Percentiles rank a stretch among this genome's conserved stretches.
These are phyloP conservation scores for Chiroxiphia lanceolata DNA, from an alignment of 2,797 vertebrate genomes.

Conservation along the genomic window DNA sequence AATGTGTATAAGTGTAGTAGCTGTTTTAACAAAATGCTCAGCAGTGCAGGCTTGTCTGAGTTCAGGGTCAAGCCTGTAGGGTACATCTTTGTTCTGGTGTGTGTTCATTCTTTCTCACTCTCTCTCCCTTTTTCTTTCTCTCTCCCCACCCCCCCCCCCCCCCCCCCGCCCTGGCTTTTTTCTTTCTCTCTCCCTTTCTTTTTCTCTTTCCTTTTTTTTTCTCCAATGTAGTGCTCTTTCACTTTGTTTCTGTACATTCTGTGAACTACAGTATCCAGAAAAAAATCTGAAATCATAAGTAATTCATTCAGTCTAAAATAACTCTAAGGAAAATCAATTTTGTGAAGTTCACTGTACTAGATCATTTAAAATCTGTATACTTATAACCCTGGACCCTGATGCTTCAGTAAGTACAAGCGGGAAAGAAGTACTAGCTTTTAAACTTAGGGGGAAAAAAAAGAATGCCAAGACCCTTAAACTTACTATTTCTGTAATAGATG, in stretches of 20 bases:
- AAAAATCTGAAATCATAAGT: not conserved
- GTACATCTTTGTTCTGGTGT: not conserved
- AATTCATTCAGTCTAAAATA: not conserved
- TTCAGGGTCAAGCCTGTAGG: not conserved
- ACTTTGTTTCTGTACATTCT: not conserved
- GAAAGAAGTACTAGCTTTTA: not conserved
- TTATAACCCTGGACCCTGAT: not conserved
- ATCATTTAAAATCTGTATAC: not conserved
- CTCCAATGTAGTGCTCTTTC: not conserved
- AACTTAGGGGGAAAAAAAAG: not conserved
- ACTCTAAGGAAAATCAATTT: not conserved
- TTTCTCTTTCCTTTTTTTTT: too few species aligned
- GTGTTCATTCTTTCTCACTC: not conserved
- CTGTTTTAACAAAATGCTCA: not conserved
- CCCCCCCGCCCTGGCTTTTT: not conserved
- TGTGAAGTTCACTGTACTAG: not conserved
- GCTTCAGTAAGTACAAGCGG: not conserved
- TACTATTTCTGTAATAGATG: not conserved
- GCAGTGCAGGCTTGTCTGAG: not conserved
- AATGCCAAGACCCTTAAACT: not conserved
- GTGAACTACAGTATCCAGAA: not conserved
- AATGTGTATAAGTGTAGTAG: not conserved
- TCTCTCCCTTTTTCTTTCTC: not conserved
- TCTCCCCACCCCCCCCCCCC: accelerated
- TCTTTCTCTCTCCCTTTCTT: accelerated